Evolutionary conservation across 2,797 vertebrate genomes (phyloP), one percentile per base, ranked within the genome.

Genomic region (Melanotaenia parkinsoni): DNA sequence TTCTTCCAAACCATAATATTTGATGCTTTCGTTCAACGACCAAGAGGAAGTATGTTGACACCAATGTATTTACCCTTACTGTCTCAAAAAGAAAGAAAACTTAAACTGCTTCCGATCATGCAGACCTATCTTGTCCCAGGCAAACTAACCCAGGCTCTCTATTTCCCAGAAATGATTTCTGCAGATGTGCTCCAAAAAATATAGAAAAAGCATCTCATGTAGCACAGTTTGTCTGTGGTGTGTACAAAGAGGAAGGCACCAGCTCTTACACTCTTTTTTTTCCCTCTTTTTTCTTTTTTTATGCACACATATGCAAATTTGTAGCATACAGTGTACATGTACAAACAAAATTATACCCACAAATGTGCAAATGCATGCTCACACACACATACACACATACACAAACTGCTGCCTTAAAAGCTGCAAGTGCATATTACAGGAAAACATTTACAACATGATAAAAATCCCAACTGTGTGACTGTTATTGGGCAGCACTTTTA

Each of bases 21-120:
- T 87, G 79, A 91, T 84, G 78, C 87, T 86, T 86, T 76, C 80
- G 85, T 89, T 83, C 76, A 89, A 85, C 43, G 86, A 86, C 66
- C 70, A 80, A 70, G 72, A 85, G 74, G 43, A 86, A 81, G 77
- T 82, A 79, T 80, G 83, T 84, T 90, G 86, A 91, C 86, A 83
- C 82, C 76, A 68, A 77, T 77, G 76, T 86, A 79, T 87, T 89
- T 83, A 88, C 85, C 77, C 61, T 78, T 68, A 66, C 80, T 66
- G 80, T 77, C 75, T 87, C 16, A 53, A 78, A 80, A 79, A 79
- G 63, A 70, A 72, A 68, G 75, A 70, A 67, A 74, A 35, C 73
- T 84, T 84, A 81, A 84, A 84, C 84, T 79, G 74, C 64, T 70
- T 47, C 56, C 81, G 92, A 93, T 93, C 91, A 92, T 88, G 92